These are phyloP conservation scores for Drosophila saltans DNA, from an alignment of 1,140 invertebrate species.

Conservation along the genomic window DNA sequence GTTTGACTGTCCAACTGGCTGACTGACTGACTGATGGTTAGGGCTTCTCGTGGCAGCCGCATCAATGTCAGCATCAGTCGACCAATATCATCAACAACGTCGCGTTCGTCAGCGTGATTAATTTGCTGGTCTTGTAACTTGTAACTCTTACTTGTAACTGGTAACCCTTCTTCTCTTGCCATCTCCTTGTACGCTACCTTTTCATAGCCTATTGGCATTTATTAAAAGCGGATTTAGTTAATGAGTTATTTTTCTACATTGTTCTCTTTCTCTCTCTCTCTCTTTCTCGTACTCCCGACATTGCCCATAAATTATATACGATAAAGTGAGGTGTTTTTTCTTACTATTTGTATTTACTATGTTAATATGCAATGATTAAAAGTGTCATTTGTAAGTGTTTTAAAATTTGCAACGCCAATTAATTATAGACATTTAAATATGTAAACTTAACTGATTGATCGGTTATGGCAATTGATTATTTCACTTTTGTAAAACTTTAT, in stretches of 20 bases:
- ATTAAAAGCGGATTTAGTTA: constrained; percentile 81
- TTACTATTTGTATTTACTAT: constrained; percentile 52
- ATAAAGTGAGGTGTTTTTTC: constrained; percentile 47
- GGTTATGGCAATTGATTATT: no score
- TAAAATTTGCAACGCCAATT: constrained; percentile 18
- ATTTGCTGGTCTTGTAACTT: constrained; percentile 69
- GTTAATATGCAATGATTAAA: constrained; percentile 81
- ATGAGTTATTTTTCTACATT: constrained; percentile 69
- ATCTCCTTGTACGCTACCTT: background rate
- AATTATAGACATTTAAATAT: constrained; percentile 8
- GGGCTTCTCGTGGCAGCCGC: constrained; percentile 68
- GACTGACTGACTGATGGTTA: constrained; percentile 63
- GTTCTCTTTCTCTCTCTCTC: constrained; percentile 68
- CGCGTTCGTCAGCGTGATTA: constrained; percentile 76
- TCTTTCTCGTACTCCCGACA: constrained; percentile 10
- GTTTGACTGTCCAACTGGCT: background rate
- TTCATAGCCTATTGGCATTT: constrained; percentile 54
- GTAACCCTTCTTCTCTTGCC: background rate
- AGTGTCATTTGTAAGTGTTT: constrained; percentile 75
- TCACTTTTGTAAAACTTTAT: no score
- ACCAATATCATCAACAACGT: constrained; percentile 81
- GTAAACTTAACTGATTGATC: no score
- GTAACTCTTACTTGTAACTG: constrained; percentile 48
- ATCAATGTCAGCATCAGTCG: constrained; percentile 81
- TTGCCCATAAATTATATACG: constrained; percentile 59